Base-by-base conservation (phyloP, 2,113 vertebrate species). In the Erpornis zantholeuca region DNA sequence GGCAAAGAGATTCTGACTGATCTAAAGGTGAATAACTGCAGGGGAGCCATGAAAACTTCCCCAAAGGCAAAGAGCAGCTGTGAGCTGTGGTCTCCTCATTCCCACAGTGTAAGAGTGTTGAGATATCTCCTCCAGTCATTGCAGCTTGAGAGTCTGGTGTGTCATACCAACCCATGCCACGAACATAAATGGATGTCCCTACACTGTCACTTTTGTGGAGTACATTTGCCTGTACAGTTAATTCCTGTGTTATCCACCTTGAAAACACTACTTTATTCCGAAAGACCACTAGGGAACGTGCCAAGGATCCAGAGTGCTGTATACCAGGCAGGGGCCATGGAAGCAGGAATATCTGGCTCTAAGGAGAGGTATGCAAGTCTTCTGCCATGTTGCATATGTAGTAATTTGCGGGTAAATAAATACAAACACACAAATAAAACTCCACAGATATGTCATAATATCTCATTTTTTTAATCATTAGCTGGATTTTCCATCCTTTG, bases 271-370 rank as follows among this genome's bases (percentile, higher is more conserved):
- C 14, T 40, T 77, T 90, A 47, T 79, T 93, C 49, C 36, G 70
- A 59, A 6, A 80, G 23, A 35, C 78, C 7, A 0, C 27, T 28
- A 70, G 31, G 38, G 47, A 81, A 77, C 6, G 42, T 71, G 78
- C 87, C 69, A 84, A 87, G 44, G 38, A 64, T 53, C 45, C 76
- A 93, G 72, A 78, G 2, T 53, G 50, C 47, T 60, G 35, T 36
- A 36, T 36, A 36, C 57, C 70, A 76, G 38, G 59, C 31, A 61
- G 36, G 49, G 76, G 42, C 63, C 49, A 56, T 82, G 66, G 78
- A 86, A 96, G 83, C 52, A 63, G 25, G 65, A 53, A 56, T 19
- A 16, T 80, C 77, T 96, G 82, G 72, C 83, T 92, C 20, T 76
- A 76, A 3, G 1, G 5, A 7, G 14, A 68, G n/a, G 35, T 53